Evolutionary conservation across 2,888 invertebrate genomes (phyloP).

Genomic region (Diaprepes abbreviatus): DNA sequence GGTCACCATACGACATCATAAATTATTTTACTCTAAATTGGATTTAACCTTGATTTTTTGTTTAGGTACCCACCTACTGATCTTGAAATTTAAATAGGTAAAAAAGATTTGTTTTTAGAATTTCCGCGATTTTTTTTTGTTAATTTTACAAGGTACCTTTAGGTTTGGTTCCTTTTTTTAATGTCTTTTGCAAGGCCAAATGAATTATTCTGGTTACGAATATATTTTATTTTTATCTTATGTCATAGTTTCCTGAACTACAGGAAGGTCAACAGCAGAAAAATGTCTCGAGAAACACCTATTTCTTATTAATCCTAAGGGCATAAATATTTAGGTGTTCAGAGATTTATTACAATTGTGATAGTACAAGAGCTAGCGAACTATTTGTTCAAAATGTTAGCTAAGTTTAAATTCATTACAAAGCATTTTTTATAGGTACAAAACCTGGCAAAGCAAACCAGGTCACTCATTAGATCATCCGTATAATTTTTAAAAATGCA

Average conservation of each 20-base stretch:
- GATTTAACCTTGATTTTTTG: constrained; percentile 27
- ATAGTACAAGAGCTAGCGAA: too few species aligned
- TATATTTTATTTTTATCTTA: not conserved
- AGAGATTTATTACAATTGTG: too few species aligned
- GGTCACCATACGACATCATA: constrained; percentile 21
- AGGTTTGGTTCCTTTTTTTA: constrained; percentile 3
- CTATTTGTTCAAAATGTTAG: too few species aligned
- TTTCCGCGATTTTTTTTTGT: constrained; percentile 21
- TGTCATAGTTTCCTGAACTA: not conserved
- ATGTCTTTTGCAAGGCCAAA: not conserved
- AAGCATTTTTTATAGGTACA: too few species aligned
- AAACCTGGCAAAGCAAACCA: too few species aligned
- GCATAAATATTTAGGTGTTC: too few species aligned
- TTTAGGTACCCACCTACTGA: constrained; percentile 25
- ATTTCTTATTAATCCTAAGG: too few species aligned
- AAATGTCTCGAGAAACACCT: too few species aligned
- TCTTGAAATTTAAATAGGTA: constrained; percentile 24
- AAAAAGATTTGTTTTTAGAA: constrained; percentile 26
- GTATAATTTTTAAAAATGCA: too few species aligned
- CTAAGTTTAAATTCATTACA: too few species aligned
- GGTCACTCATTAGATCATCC: too few species aligned
- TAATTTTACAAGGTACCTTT: not conserved
- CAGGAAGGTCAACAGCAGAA: not conserved
- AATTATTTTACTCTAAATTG: constrained; percentile 26
- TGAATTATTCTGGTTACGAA: not conserved